Conservation (phyloP, 1,140 invertebrate species). For the Melipona quadrifasciata region DNA sequence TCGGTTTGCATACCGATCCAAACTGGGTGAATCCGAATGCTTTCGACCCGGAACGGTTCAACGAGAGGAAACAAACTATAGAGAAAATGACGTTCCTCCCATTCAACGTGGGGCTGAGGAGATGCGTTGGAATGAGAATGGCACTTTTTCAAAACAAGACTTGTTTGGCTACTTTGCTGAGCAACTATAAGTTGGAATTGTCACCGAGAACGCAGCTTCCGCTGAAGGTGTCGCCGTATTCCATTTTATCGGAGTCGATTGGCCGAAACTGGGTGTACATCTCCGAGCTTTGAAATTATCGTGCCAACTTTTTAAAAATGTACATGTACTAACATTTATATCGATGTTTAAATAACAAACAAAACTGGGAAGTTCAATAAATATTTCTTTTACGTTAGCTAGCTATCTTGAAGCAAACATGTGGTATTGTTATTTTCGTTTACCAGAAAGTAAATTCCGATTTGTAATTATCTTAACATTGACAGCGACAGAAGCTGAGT, state of each 20-base stretch:
- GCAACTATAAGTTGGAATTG: constrained; percentile 56
- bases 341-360: neutral
- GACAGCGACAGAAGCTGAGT: neutral
- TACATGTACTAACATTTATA: neutral
- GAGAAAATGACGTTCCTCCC: constrained; percentile 81
- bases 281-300: constrained; percentile 7
- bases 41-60: constrained; percentile 87
- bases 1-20: constrained; percentile 77
- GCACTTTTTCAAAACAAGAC: constrained; percentile 61
- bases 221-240: constrained; percentile 21
- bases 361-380: too few species aligned
- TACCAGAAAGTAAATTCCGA: too few species aligned
- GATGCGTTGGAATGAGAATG: constrained; percentile 82
- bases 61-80: constrained; percentile 66
- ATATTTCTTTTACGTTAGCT: neutral
- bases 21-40: constrained; percentile 82
- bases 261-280: constrained; percentile 58
- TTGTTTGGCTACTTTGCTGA: constrained; percentile 47
- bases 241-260: constrained; percentile 15
- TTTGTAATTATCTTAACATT: too few species aligned
- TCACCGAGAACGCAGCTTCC: constrained; percentile 59
- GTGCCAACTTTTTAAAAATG: too few species aligned
- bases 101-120: constrained; percentile 84
- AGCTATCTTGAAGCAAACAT: neutral
- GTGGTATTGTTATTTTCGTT: too few species aligned